Percentiles rank a stretch among this genome's conserved stretches.
These are phyloP conservation scores for Novumbra hubbsi DNA, from an alignment of 2,797 vertebrate genomes.

Conservation along the genomic window DNA sequence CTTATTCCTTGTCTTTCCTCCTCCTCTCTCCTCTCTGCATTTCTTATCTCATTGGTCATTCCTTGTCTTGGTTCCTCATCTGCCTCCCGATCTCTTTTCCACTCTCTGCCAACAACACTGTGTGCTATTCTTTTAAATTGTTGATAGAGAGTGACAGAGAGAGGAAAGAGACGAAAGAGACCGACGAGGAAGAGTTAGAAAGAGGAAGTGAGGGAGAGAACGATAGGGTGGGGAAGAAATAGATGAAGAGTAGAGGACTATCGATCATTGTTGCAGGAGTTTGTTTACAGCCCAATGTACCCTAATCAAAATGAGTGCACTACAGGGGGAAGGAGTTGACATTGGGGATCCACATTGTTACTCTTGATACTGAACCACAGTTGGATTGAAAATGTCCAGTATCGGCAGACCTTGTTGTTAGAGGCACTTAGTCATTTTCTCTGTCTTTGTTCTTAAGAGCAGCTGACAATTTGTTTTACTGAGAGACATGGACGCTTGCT, in stretches of 20 bases:
- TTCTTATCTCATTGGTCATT: no score
- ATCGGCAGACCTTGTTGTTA: constrained; percentile 36
- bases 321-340: background rate
- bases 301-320: background rate
- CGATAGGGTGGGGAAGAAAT: background rate
- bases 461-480: background rate
- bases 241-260: constrained; percentile 27
- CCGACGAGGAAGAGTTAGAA: no score
- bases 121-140: constrained; percentile 15
- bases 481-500: background rate
- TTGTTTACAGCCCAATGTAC: constrained; percentile 42
- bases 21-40: background rate
- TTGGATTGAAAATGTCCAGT: constrained; percentile 27
- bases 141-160: no score
- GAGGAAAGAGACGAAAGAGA: no score
- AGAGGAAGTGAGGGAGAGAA: constrained; percentile 33
- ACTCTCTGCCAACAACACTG: constrained; percentile 13
- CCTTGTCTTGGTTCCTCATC: background rate
- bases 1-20: no score
- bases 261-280: constrained; percentile 51
- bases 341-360: constrained; percentile 21
- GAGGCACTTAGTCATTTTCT: background rate
- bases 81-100: constrained; percentile 20
- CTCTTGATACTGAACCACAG: constrained; percentile 42
- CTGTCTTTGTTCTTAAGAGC: constrained; percentile 4